Evolutionary conservation across 2,888 invertebrate genomes (phyloP).

Genomic region (Stomorhina lunata): DNA sequence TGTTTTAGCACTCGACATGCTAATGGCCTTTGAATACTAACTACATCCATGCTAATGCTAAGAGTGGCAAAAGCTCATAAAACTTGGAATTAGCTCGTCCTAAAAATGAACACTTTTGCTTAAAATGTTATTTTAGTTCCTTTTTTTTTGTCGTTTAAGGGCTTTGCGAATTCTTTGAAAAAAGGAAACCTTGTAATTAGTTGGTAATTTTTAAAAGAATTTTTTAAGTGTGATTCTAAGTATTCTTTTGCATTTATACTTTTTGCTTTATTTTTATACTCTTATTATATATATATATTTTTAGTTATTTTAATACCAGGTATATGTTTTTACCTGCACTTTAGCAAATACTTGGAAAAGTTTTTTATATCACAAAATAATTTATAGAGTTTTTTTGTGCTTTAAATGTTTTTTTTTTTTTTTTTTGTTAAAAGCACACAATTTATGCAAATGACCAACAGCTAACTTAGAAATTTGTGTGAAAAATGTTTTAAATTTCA

Average conservation of each 20-base stretch:
- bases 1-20: constrained; percentile 2
- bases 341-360: not conserved
- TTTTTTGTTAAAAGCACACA: not conserved
- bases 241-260: not conserved
- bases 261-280: not conserved
- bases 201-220: constrained; percentile 41
- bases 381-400: not conserved
- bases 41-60: no score
- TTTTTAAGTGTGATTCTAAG: constrained; percentile 30
- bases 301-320: constrained; percentile 4
- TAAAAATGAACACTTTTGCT: constrained; percentile 18
- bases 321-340: no score
- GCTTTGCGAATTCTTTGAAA: not conserved
- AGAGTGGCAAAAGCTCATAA: no score
- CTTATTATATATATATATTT: no score
- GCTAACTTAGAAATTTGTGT: no score
- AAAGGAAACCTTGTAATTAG: constrained; percentile 46
- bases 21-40: not conserved
- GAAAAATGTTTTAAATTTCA: no score
- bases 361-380: not conserved
- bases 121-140: constrained; percentile 13
- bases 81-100: not conserved
- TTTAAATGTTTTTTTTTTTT: no score
- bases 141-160: constrained; percentile 5
- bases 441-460: constrained; percentile 13